A percentile compares a stretch with the other conserved stretches of the same genome.
phyloP scores from a whole-genome alignment of 2,113 vertebrate genomes.

The Ellobius talpinus region DNA sequence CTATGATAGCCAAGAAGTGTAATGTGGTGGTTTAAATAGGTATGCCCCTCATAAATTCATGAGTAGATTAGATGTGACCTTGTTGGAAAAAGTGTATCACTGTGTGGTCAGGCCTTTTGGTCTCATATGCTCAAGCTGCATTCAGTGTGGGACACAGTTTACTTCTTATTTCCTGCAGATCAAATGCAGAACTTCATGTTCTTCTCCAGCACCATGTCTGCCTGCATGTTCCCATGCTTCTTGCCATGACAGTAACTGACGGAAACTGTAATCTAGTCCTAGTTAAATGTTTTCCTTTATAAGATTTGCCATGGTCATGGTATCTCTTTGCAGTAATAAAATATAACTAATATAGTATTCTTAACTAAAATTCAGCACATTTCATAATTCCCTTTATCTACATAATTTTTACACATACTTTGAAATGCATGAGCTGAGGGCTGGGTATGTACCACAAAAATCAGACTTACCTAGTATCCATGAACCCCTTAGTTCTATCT shows the following conservation, averaged over 20 bases:
- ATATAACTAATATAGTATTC: neutral
- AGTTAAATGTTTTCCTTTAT: neutral
- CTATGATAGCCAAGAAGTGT: neutral
- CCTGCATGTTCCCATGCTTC: neutral
- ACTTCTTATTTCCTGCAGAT: neutral
- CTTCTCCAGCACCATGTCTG: neutral
- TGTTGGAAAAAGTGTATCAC: neutral
- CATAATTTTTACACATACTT: neutral
- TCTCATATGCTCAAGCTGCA: neutral
- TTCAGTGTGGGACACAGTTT: neutral
- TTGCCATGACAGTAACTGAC: neutral
- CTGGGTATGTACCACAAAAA: neutral
- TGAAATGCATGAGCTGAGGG: neutral
- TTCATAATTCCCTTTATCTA: neutral
- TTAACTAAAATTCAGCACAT: constrained; percentile 31
- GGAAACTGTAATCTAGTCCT: neutral
- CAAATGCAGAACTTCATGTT: neutral
- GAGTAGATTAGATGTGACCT: neutral
- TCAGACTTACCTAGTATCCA: neutral
- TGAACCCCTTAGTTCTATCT: neutral
- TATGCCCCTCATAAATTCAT: neutral
- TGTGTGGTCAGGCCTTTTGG: neutral
- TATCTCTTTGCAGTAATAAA: neutral
- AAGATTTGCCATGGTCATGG: neutral
- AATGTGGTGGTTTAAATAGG: neutral